phyloP scores from a whole-genome alignment of 2,113 vertebrate genomes.

The Ceuthmochares aereus region DNA sequence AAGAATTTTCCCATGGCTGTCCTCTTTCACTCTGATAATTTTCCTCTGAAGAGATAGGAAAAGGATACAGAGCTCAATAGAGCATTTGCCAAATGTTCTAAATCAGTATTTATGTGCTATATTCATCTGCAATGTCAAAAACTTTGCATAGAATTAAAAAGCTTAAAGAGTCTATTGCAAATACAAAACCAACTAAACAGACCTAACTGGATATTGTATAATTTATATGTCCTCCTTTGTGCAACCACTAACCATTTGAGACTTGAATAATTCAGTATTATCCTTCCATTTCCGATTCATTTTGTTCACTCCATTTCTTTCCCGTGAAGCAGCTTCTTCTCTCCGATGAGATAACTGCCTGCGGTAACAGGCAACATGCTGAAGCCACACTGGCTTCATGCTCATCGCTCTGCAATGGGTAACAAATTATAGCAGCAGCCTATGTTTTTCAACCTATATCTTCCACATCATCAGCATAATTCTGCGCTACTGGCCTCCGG shows the following conservation, averaged over 20 bases:
- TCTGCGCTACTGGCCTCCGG: background rate
- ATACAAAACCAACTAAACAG: background rate
- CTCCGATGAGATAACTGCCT: background rate
- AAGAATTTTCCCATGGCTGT: background rate
- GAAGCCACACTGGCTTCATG: background rate
- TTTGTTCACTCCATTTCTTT: conserved; percentile 2
- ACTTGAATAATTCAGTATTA: conserved; percentile 44
- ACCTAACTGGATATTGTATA: background rate
- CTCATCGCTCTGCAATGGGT: background rate
- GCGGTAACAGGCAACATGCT: background rate
- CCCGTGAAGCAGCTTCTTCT: background rate
- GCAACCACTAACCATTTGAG: background rate
- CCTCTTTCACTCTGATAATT: background rate
- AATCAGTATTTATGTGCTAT: conserved; percentile 29
- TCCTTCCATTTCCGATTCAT: background rate
- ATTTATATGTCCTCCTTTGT: background rate
- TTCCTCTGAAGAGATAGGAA: background rate
- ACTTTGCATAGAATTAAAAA: conserved; percentile 4
- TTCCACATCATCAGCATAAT: background rate
- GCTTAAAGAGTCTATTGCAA: background rate
- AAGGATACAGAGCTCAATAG: background rate
- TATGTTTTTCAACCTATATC: background rate
- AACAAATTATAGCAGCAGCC: background rate
- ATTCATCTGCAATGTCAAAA: background rate
- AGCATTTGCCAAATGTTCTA: background rate